These are phyloP conservation scores for Strix uralensis DNA, from an alignment of 2,113 vertebrate species.

Conservation along the genomic window DNA sequence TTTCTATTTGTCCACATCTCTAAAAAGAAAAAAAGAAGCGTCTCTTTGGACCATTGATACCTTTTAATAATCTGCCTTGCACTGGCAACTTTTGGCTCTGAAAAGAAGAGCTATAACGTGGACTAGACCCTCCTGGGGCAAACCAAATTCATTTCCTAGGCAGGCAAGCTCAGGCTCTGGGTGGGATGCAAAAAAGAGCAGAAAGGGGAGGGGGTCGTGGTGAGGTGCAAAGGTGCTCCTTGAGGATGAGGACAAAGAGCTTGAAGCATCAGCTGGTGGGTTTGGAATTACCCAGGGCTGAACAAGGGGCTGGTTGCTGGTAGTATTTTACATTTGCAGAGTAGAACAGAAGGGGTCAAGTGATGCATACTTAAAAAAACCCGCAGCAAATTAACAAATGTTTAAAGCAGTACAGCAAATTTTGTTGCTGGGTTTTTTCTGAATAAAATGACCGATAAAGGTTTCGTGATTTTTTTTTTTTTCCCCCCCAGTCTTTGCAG, in stretches of 20 bases:
- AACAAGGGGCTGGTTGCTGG: not conserved
- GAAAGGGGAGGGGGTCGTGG: not conserved
- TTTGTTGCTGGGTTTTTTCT: not conserved
- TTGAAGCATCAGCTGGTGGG: no score
- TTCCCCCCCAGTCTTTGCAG: not conserved
- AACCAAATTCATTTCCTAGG: fast-evolving
- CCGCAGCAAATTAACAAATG: not conserved
- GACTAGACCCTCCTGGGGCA: fast-evolving
- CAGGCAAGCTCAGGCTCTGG: no score
- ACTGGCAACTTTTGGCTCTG: no score
- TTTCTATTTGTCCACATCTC: not conserved
- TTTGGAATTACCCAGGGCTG: not conserved
- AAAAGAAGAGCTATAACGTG: fast-evolving
- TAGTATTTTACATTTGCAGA: not conserved
- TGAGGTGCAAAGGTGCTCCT: no score
- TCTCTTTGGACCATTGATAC: not conserved
- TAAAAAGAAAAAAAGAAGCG: fast-evolving
- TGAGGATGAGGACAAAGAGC: not conserved
- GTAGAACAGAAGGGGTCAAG: not conserved
- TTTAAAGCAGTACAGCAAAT: not conserved
- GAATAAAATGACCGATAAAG: not conserved
- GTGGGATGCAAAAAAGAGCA: not conserved
- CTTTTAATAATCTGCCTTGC: not conserved
- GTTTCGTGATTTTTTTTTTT: fast-evolving
- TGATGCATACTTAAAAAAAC: not conserved